Percentiles rank a stretch among this genome's conserved stretches.
Evolutionary conservation across 1,140 invertebrate species (phyloP).

Genomic region (Cepaea nemoralis): DNA sequence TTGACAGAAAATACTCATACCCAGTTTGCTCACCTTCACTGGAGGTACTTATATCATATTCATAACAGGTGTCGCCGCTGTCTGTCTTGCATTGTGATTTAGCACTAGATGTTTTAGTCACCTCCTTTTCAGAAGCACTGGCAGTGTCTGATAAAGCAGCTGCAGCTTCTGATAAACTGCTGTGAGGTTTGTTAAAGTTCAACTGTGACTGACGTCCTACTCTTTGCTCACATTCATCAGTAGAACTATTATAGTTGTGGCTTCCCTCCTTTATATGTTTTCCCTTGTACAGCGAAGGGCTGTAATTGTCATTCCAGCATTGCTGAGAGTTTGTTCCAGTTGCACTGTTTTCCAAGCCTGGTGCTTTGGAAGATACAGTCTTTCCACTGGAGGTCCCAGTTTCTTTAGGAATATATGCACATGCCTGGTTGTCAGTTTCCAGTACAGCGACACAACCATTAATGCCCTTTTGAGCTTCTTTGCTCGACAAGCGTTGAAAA

Average conservation of each 20-base stretch:
- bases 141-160: neutral
- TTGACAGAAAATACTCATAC: slow-evolving; percentile 58
- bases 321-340: neutral
- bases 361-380: neutral
- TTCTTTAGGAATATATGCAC: neutral
- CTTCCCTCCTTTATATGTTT: neutral
- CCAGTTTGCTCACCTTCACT: slow-evolving; percentile 54
- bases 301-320: neutral
- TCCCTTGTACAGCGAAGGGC: neutral
- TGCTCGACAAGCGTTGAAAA: slow-evolving; percentile 30
- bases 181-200: neutral
- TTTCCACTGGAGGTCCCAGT: neutral
- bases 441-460: neutral
- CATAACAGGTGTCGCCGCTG: slow-evolving; percentile 56
- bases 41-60: slow-evolving; percentile 63
- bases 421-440: neutral
- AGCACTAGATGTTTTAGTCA: neutral
- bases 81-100: slow-evolving; percentile 40
- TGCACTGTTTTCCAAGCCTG: neutral
- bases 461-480: neutral
- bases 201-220: neutral
- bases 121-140: neutral
- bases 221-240: neutral
- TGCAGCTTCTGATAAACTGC: neutral
- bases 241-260: neutral